These are phyloP conservation scores for Drepana arcuata DNA, from an alignment of 1,140 invertebrate species.

Conservation along the genomic window DNA sequence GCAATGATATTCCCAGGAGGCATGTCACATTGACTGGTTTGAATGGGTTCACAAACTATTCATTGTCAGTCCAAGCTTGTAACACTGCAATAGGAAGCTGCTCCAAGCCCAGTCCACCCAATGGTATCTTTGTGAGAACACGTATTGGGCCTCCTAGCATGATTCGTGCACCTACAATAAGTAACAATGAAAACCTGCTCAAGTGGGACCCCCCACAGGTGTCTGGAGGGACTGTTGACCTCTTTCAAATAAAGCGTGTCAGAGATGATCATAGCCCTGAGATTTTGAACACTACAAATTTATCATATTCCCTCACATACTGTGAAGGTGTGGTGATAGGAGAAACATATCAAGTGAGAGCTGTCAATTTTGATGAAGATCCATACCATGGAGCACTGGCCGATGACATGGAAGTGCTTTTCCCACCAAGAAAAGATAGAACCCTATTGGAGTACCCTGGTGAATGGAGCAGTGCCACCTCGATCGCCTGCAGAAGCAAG, in stretches of 20 bases:
- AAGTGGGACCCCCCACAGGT: constrained; percentile 71
- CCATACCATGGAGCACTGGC: constrained; percentile 42
- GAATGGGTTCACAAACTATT: constrained; percentile 75
- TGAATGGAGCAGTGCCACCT: constrained; percentile 61
- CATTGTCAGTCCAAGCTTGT: constrained; percentile 79
- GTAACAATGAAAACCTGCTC: constrained; percentile 36
- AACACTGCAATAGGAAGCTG: constrained; percentile 74
- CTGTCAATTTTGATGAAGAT: constrained; percentile 59
- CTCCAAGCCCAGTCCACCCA: constrained; percentile 63
- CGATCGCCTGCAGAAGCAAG: constrained; percentile 35
- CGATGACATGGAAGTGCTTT: constrained; percentile 25
- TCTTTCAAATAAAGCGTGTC: constrained; percentile 71
- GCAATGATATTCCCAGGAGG: constrained; percentile 20
- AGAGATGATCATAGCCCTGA: constrained; percentile 44
- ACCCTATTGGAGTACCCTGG: constrained; percentile 36
- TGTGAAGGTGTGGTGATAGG: constrained; percentile 43
- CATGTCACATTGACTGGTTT: constrained; percentile 43
- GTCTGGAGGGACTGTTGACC: constrained; percentile 75
- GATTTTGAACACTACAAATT: constrained; percentile 49
- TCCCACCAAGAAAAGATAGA: constrained; percentile 18
- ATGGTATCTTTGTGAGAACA: constrained; percentile 66
- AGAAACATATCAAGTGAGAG: constrained; percentile 53
- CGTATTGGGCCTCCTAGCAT: constrained; percentile 75
- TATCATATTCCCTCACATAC: constrained; percentile 24
- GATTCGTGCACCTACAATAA: constrained; percentile 64